Conservation (phyloP, 2,888 invertebrate species). For the Endomychus coccineus region DNA sequence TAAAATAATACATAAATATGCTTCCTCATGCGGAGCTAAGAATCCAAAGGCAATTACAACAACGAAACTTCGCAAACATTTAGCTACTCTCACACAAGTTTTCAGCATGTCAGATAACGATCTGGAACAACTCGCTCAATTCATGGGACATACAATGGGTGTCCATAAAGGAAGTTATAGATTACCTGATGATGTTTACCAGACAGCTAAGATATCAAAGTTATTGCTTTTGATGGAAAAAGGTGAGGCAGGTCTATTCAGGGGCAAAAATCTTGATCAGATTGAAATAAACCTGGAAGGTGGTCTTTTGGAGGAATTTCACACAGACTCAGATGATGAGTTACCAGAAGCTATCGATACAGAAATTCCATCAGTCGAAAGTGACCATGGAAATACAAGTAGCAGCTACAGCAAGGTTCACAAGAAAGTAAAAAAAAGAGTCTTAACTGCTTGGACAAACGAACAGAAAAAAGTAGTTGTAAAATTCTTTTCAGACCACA, state of each 20-base stretch:
- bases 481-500: not conserved
- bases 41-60: constrained; percentile 23
- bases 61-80: constrained; percentile 25
- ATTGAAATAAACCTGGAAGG: constrained; percentile 14
- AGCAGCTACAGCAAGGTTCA: too few relatives aligned
- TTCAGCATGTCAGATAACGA: constrained; percentile 25
- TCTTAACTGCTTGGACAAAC: constrained; percentile 1
- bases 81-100: constrained; percentile 27
- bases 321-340: not conserved
- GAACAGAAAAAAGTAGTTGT: not conserved
- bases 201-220: constrained; percentile 23
- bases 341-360: not conserved
- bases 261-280: constrained; percentile 20
- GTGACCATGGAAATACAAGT: not conserved
- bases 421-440: too few relatives aligned
- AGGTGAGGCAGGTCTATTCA: constrained; percentile 15
- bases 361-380: not conserved
- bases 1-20: constrained; percentile 15
- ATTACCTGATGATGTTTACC: constrained; percentile 23
- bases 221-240: constrained; percentile 21
- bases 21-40: constrained; percentile 19
- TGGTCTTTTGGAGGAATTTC: too few relatives aligned
- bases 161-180: constrained; percentile 20
- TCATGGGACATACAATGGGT: constrained; percentile 25
- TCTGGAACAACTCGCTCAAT: constrained; percentile 25